Conservation (phyloP, 2,888 invertebrate species). For the Diaperis boleti region DNA sequence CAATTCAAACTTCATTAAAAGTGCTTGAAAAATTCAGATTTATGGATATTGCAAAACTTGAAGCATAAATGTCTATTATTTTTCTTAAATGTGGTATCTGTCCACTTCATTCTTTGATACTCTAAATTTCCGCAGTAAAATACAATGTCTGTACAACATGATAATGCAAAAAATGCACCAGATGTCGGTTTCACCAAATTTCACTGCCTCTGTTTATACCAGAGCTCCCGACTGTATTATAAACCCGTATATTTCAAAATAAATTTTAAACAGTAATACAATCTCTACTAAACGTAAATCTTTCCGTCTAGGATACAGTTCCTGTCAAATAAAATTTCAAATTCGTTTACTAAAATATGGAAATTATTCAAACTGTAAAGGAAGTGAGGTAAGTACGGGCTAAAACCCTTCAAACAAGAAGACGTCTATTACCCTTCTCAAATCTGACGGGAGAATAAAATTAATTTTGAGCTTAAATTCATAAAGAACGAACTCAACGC, state of each 20-base stretch:
- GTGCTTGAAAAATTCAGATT: conserved; percentile 17
- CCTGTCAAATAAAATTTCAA: neutral
- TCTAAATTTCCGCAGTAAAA: too few relatives aligned
- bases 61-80: conserved; percentile 16
- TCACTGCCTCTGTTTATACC: too few relatives aligned
- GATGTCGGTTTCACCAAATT: too few relatives aligned
- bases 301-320: neutral
- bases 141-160: too few relatives aligned
- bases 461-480: conserved; percentile 14
- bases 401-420: conserved; percentile 4
- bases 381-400: conserved; percentile 9
- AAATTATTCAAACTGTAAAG: conserved; percentile 17
- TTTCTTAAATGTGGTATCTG: conserved; percentile 2
- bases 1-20: conserved; percentile 36
- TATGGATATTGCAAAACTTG: conserved; percentile 16
- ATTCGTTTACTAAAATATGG: conserved; percentile 3
- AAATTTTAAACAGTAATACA: neutral
- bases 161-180: too few relatives aligned
- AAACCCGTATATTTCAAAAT: neutral
- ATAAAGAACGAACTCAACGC: conserved; percentile 10
- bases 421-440: conserved; percentile 2
- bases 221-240: too few relatives aligned
- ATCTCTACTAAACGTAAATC: too few relatives aligned
- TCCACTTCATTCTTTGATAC: too few relatives aligned
- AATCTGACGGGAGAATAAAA: conserved; percentile 11